These are phyloP conservation scores for Neodiprion fabricii DNA, from an alignment of 1,140 invertebrate species.

Conservation along the genomic window DNA sequence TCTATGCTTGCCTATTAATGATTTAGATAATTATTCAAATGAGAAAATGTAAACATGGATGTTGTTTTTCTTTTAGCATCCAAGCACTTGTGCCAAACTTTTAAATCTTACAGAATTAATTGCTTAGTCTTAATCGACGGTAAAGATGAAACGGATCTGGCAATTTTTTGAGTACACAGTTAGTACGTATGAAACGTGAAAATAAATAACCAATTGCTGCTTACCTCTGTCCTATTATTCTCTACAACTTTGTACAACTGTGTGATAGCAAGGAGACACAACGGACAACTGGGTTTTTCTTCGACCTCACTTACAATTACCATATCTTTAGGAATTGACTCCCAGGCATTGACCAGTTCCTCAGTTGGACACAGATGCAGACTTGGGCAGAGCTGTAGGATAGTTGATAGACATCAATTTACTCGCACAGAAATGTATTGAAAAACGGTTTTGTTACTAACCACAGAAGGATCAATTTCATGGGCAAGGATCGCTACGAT, in stretches of 20 bases:
- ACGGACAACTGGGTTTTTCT: constrained; percentile 73
- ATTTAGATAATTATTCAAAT: background rate
- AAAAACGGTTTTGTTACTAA: constrained; percentile 60
- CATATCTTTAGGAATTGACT: constrained; percentile 55
- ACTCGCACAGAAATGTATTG: constrained; percentile 40
- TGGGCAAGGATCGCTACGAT: constrained; percentile 79
- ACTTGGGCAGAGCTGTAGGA: constrained; percentile 67
- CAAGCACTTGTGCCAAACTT: too few species aligned
- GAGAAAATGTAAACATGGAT: background rate
- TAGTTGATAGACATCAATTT: constrained; percentile 14
- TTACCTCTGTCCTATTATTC: constrained; percentile 75
- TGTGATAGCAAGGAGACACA: constrained; percentile 81
- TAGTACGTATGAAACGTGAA: background rate
- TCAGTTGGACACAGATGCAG: constrained; percentile 65
- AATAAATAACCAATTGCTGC: constrained; percentile 12
- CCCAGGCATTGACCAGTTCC: constrained; percentile 50
- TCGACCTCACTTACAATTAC: constrained; percentile 61
- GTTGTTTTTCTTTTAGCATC: background rate
- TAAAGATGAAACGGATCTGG: too few species aligned
- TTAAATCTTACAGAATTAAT: too few species aligned
- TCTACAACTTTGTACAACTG: constrained; percentile 73
- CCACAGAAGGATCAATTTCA: constrained; percentile 78
- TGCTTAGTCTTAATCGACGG: too few species aligned
- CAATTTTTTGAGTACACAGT: too few species aligned
- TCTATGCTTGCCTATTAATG: constrained; percentile 71